Evolutionary conservation across 2,888 invertebrate genomes (phyloP), one percentile per base, ranked within the genome.

Genomic region (Drosophila melanocephala): DNA sequence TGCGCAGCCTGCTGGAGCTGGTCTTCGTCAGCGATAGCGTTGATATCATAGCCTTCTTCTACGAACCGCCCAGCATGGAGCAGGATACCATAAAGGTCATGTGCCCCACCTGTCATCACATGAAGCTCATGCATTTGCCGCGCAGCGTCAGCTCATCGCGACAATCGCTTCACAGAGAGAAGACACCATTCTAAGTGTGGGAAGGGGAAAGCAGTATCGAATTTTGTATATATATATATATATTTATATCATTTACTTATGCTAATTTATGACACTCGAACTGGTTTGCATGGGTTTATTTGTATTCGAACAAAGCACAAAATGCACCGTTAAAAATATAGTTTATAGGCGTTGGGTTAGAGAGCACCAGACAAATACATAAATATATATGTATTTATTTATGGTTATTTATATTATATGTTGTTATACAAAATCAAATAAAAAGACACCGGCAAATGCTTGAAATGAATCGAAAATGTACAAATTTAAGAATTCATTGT

Each of bases 11-110:
- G 84, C 83, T 96, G 30, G 93, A 94, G 65, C 93, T 94, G 75
- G 92, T 95, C 5, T 96, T 96, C 82, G 81, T 82, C 37, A 93
- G 94, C 52, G 91, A 93, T 26, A 92, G 92, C 14, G 85, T 95
- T 6, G 92, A 94, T 52, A 94, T 95, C 57, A 91, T 92, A n/a
- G 94, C 95, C n/a, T 95, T 94, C 84, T 94, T 94, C 83, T 94
- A 89, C 60, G 84, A 91, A 57, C 90, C 92, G 28, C 83, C 90
- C 51, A 79, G 81, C 71, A 79, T 88, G 73, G 75, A 79, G 19
- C 69, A 77, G 50, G 86, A 87, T 33, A 79, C 77, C 22, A 73
- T 88, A 22, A 81, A 86, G n/a, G 64, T 88, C 22, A 74, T 75
- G 32, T 88, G 87, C 47, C 87, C 87, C 62, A 88, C 87, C 42